These are phyloP conservation scores for Athene cunicularia DNA, from an alignment of 2,113 vertebrate genomes.

Conservation along the genomic window DNA sequence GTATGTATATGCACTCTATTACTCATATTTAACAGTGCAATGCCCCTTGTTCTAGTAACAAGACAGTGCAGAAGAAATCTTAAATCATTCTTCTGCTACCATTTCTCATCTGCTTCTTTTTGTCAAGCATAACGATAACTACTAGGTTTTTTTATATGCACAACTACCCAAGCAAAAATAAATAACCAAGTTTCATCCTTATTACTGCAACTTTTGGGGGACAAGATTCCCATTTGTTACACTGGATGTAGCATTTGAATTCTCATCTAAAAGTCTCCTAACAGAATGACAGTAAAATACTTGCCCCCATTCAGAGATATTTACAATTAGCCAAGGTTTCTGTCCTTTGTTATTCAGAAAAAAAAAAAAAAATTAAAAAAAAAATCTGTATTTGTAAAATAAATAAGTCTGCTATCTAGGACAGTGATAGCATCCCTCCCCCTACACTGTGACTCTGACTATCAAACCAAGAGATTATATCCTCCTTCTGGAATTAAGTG, in stretches of 20 bases:
- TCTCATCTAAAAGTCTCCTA: neutral
- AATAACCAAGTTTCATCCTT: neutral
- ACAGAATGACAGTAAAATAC: neutral
- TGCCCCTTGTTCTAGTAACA: neutral
- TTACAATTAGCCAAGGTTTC: neutral
- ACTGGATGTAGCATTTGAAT: neutral
- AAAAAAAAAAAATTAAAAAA: neutral
- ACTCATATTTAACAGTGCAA: neutral
- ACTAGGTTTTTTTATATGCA: neutral
- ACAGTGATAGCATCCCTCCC: neutral
- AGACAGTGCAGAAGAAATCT: neutral
- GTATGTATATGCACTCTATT: neutral
- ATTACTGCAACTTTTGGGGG: neutral
- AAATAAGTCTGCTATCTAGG: neutral
- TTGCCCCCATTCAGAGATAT: neutral
- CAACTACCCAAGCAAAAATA: neutral
- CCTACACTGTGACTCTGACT: neutral
- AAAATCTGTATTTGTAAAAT: constrained; percentile 15
- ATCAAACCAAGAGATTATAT: neutral
- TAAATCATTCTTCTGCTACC: neutral
- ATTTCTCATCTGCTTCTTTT: neutral
- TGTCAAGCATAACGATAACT: neutral
- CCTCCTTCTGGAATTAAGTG: constrained; percentile 6
- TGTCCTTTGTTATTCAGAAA: neutral
- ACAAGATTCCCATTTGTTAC: neutral